phyloP scores from a whole-genome alignment of 2,113 vertebrate species.

The Thunnus thynnus region DNA sequence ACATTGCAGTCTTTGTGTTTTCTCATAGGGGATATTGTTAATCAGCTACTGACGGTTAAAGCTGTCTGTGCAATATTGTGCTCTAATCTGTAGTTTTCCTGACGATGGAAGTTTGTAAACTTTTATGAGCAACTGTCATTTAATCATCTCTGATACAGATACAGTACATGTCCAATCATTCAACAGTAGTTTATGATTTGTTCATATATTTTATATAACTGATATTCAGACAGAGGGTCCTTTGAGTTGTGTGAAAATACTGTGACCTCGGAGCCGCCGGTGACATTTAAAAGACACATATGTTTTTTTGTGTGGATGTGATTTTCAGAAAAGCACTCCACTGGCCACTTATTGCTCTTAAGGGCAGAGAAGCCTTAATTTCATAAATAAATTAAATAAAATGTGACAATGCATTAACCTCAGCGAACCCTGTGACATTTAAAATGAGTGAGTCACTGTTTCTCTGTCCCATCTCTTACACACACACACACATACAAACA shows the following conservation, averaged over 20 bases:
- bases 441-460: slow-evolving; percentile 52
- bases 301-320: not conserved
- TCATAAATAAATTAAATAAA: slow-evolving; percentile 48
- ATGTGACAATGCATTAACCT: slow-evolving; percentile 66
- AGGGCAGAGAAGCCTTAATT: slow-evolving; percentile 45
- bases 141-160: too few species aligned
- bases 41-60: too few species aligned
- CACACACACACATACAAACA: slow-evolving; percentile 1
- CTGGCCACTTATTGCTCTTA: slow-evolving; percentile 28
- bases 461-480: not conserved
- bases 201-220: not conserved
- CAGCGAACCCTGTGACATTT: slow-evolving; percentile 61
- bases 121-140: not conserved
- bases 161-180: not conserved
- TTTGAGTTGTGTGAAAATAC: slow-evolving; percentile 12
- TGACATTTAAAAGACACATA: slow-evolving; percentile 49
- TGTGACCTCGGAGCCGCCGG: not conserved
- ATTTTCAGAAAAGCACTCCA: slow-evolving; percentile 19
- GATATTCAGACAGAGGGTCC: not conserved
- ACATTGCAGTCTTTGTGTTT: too few species aligned
- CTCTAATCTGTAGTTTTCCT: not conserved
- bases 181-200: not conserved
- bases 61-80: too few species aligned
- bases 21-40: too few species aligned
- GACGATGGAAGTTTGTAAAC: not conserved